Conservation (phyloP, 2,113 vertebrate genomes). For the Macroglossus sobrinus region DNA sequence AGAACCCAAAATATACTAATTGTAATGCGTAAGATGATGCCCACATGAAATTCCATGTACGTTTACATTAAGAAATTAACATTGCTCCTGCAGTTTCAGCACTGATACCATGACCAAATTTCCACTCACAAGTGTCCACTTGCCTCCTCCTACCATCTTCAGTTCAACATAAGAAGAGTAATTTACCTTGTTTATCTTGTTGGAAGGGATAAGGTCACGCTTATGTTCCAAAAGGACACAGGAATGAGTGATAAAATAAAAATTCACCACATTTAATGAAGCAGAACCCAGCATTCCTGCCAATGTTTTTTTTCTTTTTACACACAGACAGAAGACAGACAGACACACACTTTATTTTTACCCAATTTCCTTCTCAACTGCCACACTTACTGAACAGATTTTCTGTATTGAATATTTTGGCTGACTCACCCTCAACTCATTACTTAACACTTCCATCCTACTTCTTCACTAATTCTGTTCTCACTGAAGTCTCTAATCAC, state of each 20-base stretch:
- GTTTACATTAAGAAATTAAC: no score
- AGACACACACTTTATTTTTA: not conserved
- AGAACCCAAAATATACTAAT: not conserved
- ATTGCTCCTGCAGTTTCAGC: no score
- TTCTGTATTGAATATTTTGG: not conserved
- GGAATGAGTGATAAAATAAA: not conserved
- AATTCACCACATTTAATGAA: not conserved
- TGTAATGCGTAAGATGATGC: no score
- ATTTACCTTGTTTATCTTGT: not conserved
- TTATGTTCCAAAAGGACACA: not conserved
- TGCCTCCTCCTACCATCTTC: no score
- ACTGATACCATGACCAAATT: no score
- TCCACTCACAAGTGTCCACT: no score
- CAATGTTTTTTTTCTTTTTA: not conserved
- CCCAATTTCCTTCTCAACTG: not conserved
- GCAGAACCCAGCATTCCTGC: not conserved
- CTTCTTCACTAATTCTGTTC: not conserved
- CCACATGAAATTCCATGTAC: no score
- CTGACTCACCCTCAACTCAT: not conserved
- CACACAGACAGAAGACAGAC: not conserved
- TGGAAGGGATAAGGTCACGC: fast-evolving
- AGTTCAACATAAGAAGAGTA: not conserved
- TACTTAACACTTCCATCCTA: not conserved
- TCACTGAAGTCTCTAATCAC: not conserved
- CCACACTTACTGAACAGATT: not conserved